These are phyloP conservation scores for Thysanoteuthis rhombus DNA, from an alignment of 2,888 invertebrate genomes.

Conservation along the genomic window DNA sequence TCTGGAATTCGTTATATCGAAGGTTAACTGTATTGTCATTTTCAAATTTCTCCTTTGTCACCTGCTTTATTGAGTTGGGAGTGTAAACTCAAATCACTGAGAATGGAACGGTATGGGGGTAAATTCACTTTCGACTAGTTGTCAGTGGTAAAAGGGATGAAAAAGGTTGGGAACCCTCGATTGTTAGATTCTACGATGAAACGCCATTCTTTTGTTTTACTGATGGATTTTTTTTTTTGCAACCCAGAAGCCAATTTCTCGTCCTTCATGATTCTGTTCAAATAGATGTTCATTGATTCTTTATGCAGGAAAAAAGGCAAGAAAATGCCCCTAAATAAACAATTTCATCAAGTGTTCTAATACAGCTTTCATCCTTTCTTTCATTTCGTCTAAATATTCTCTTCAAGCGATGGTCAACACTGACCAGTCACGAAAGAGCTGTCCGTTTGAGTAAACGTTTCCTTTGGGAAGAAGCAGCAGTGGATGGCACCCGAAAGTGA, in stretches of 20 bases:
- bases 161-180: no score
- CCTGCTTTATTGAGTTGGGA: no score
- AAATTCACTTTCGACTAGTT: no score
- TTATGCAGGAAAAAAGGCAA: not conserved
- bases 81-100: no score
- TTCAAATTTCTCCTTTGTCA: no score
- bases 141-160: no score
- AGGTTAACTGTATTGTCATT: no score
- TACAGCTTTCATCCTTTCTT: not conserved
- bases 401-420: not conserved
- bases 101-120: no score
- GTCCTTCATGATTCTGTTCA: not conserved
- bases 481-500: not conserved
- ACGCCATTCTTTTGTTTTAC: not conserved
- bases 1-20: no score
- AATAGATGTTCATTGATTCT: not conserved
- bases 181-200: not conserved
- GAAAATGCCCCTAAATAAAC: not conserved
- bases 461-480: not conserved
- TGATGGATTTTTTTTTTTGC: not conserved
- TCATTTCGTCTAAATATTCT: not conserved
- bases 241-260: not conserved
- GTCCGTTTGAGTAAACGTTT: not conserved
- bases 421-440: not conserved
- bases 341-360: not conserved